Evolutionary conservation across 2,888 invertebrate species (phyloP), one percentile per base, ranked within the genome.

Genomic region (Parthenolecanium corni): DNA sequence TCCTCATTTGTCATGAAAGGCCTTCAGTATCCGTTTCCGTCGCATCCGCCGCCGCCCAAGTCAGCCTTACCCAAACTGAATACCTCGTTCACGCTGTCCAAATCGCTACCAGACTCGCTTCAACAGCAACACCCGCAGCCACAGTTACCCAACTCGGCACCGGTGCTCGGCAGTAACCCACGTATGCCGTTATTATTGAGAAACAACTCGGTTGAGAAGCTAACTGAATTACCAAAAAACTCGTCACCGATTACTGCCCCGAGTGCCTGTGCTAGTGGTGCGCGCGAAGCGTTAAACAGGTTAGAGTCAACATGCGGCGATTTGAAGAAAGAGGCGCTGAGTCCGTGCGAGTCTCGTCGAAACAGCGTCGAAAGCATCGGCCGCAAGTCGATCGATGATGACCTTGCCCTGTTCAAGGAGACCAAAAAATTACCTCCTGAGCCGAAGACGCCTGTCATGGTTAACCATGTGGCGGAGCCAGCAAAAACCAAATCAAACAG

Each of bases 11-110:
- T 61, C 11, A 61, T 61, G 18, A 67, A 67, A 64, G 78, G 82
- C 67, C 76, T 84, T 68, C 87, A 84, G 73, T 87, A 85, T 76
- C 87, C 86, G 53, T 86, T 85, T 76, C 86, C 86, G 68, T 83
- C 82, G 72, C 86, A 86, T 74, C 85, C 84, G 69, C 84, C 85
- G 64, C 73, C 47, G 16, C 20, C 14, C 12, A 42, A 42, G 14
- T 25, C 44, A 18, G 11, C 47, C 1, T 16, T 44, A 14, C 18
- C 61, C 9, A 61, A 49, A 40, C 31, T 40, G 40, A 16, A 36
- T 21, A 4, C 38, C 11, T 23, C 49, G 23, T 47, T 51, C 20
- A 18, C 25, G 23, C 31, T 31, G 24, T 31, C 24, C 21, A 47
- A 31, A 20, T 6, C 57, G 31, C 24, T 46, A 25, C 11, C 36